These are phyloP conservation scores for Sceloporus undulatus DNA, from an alignment of 2,113 vertebrate species.

Conservation along the genomic window DNA sequence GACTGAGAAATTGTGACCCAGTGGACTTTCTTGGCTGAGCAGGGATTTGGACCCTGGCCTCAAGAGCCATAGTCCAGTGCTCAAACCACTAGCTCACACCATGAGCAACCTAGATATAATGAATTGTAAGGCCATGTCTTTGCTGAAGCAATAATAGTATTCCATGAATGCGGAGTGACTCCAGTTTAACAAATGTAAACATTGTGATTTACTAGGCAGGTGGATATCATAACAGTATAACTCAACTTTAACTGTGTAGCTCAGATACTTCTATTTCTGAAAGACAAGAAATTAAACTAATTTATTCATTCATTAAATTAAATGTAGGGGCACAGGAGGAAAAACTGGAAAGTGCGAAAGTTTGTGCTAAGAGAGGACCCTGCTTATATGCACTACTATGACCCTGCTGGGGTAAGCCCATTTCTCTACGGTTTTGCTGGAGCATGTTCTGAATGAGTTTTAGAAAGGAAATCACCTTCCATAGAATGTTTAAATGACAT, in stretches of 20 bases:
- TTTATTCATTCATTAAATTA: neutral
- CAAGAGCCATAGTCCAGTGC: no score
- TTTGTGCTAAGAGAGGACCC: slow-evolving; percentile 95
- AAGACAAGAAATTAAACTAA: slow-evolving; percentile 4
- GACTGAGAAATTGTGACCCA: no score
- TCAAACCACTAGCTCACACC: neutral
- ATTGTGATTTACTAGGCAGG: neutral
- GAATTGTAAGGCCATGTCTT: neutral
- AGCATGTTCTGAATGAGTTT: neutral
- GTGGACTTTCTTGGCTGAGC: no score
- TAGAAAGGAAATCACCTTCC: neutral
- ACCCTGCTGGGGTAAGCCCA: slow-evolving; percentile 88
- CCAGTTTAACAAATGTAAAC: neutral
- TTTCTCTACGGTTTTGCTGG: neutral
- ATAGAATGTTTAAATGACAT: neutral
- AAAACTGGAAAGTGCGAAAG: slow-evolving; percentile 99
- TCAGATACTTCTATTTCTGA: neutral
- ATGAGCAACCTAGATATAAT: neutral
- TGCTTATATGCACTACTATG: slow-evolving; percentile 96
- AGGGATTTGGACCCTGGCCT: no score
- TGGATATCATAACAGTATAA: neutral
- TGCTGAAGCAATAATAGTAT: neutral
- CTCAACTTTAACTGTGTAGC: neutral
- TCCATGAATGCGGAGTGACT: neutral
- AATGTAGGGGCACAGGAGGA: slow-evolving; percentile 90